Base-by-base conservation (phyloP, 2,797 vertebrate species). In the Microcaecilia unicolor region DNA sequence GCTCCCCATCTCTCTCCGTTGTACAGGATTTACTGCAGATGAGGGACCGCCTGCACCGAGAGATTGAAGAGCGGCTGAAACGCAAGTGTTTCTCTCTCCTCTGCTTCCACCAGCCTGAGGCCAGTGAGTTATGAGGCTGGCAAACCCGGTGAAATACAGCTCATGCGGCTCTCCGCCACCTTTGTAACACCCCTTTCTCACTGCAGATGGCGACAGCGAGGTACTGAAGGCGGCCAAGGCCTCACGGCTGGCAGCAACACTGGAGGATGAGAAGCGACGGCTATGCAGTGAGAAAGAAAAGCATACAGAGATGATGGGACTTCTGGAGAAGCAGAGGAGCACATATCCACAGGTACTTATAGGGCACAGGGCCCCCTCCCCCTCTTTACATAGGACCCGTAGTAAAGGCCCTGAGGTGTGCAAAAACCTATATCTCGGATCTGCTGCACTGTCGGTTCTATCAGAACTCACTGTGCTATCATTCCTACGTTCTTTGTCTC, bases 121-220 rank as follows among this genome's bases (percentile, higher is more conserved):
- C 79, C 48, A 88, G 91, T 92, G 46, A 37, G 32, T 8, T 20
- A 28, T 4, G 4, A 5, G 24, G 12, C 10, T 20, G 24, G n/a
- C 9, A 16, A 8, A n/a, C 15, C 13, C 25, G 20, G 30, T n/a
- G n/a, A n/a, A n/a, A n/a, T n/a, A n/a, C n/a, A n/a, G n/a, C n/a
- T 27, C 15, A 19, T 20, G 21, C 33, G 26, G 12, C 10, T 25
- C 11, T 24, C 11, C 28, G 5, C 15, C 3, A 6, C 18, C 4
- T 13, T 16, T 25, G 32, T 14, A 4, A 31, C 9, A 41, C 3
- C 23, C 14, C 34, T 44, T 29, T 42, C 21, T 20, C 15, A 15
- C 13, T 32, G 12, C 31, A 93, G 91, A 90, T 56, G 58, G 61
- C 4, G 82, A 86, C 17, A 79, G 80, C 4, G 86, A 86, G n/a